A percentile compares a stretch with the other conserved stretches of the same genome.
These are phyloP conservation scores for Danio kyathit DNA, from an alignment of 2,797 vertebrate species.

Conservation along the genomic window DNA sequence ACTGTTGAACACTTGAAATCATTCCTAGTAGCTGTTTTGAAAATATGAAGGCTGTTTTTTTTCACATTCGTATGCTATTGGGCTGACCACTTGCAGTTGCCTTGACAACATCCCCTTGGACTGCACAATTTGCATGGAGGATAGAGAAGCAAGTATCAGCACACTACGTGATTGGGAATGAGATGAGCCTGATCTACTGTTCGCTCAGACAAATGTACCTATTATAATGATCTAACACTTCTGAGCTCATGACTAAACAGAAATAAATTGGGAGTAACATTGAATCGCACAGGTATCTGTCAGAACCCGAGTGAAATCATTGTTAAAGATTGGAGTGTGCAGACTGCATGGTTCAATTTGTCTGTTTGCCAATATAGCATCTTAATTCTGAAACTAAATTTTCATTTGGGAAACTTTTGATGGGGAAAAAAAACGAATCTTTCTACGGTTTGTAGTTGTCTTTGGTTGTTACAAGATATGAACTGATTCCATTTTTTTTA, in stretches of 20 bases:
- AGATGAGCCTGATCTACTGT: slow-evolving; percentile 75
- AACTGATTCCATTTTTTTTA: too few relatives aligned
- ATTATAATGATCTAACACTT: not conserved
- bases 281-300: not conserved
- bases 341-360: not conserved
- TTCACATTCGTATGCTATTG: slow-evolving; percentile 3
- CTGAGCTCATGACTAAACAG: not conserved
- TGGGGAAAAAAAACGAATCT: not conserved
- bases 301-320: not conserved
- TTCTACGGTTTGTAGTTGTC: not conserved
- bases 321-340: not conserved
- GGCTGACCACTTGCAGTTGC: slow-evolving; percentile 63
- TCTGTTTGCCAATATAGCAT: not conserved
- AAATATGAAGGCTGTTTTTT: not conserved
- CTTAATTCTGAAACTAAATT: not conserved
- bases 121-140: slow-evolving; percentile 60
- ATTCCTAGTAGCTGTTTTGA: not conserved
- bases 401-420: not conserved
- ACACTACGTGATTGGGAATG: slow-evolving; percentile 77
- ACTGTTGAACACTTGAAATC: slow-evolving; percentile 10
- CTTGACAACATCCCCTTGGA: slow-evolving; percentile 67
- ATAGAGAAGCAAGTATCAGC: slow-evolving; percentile 67
- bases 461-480: not conserved
- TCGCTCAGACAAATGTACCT: slow-evolving; percentile 60
- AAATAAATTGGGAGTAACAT: not conserved